phyloP scores from a whole-genome alignment of 1,140 invertebrate genomes.

The Copidosoma floridanum region DNA sequence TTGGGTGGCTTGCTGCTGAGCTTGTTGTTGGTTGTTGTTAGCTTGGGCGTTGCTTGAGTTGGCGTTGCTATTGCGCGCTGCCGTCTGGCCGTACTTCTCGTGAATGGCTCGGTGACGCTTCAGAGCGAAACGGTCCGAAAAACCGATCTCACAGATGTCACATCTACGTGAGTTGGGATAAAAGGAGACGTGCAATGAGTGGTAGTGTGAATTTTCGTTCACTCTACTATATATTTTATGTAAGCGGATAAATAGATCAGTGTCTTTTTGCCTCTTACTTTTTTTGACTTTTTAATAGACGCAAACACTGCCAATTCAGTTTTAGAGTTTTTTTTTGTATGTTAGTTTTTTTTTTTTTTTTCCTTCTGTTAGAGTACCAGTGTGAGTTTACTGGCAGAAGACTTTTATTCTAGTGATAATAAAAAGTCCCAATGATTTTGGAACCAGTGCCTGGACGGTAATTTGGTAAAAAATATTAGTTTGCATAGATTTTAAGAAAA shows the following conservation, averaged over 20 bases:
- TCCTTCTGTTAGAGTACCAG: background rate
- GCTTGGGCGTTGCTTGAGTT: constrained; percentile 48
- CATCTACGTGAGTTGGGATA: no score
- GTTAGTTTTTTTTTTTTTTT: background rate
- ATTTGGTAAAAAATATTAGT: background rate
- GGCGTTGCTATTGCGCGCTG: constrained; percentile 50
- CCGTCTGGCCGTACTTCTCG: constrained; percentile 69
- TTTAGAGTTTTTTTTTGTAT: background rate
- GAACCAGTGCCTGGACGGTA: constrained; percentile 7
- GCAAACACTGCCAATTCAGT: background rate
- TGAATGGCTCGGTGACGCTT: constrained; percentile 77
- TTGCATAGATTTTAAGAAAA: background rate
- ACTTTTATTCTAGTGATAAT: background rate
- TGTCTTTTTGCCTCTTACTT: no score
- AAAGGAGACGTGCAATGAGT: no score
- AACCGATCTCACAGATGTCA: constrained; percentile 84
- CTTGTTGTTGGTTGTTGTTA: constrained; percentile 46
- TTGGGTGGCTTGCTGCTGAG: constrained; percentile 46
- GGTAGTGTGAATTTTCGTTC: no score
- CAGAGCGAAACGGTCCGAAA: constrained; percentile 77
- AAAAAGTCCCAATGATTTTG: background rate
- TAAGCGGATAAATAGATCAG: no score
- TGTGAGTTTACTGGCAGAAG: background rate
- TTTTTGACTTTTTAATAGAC: background rate
- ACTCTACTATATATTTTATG: no score